Base-by-base conservation (phyloP, 2,797 vertebrate species). In the Silurus aristotelis region DNA sequence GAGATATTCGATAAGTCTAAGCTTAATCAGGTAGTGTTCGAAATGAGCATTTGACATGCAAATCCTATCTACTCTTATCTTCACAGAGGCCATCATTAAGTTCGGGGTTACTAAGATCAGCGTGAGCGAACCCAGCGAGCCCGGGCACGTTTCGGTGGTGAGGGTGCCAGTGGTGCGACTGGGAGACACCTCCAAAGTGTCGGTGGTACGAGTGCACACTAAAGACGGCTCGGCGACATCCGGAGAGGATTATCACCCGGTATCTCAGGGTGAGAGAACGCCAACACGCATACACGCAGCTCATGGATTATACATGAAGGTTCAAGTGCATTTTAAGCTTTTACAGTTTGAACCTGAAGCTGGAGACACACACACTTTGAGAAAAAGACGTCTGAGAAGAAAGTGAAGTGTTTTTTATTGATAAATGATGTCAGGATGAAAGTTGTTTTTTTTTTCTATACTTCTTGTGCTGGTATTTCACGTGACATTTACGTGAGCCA, bases 141-240 rank as follows among this genome's bases (percentile, higher is more conserved):
- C 88, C 20, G 96, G 96, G 70, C 95, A 96, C 86, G 91, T 96
- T n/a, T 94, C 94, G 0, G 85, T 96, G 87, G 93, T 98, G 88
- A 96, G 92, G 94, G 96, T 99, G 86, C 95, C 96, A 1, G 96
- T 99, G 83, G 90, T 97, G 90, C 97, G 98, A 64, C 89, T 95
- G 38, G 98, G 98, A 89, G 98, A 99, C 88, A 92, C 94, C 22
- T 98, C 98, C 17, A 98, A 97, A 90, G 95, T 98, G 88, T 99
- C 98, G 27, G 85, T 98, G 2, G 97, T 99, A 10, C 94, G 98
- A 84, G 96, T 99, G 80, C 98, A 99, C 92, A 99, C 98, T 89
- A 99, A 97, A 88, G 98, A 99, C 3, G 98, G 98, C 63, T 99
- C 98, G 0, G 98, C 98, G n/a, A 95, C 94, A 66, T 99, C 98